Percentiles rank a stretch among this genome's conserved stretches.
Conservation (phyloP, 2,888 invertebrate genomes). For the Piscicola geometra region DNA sequence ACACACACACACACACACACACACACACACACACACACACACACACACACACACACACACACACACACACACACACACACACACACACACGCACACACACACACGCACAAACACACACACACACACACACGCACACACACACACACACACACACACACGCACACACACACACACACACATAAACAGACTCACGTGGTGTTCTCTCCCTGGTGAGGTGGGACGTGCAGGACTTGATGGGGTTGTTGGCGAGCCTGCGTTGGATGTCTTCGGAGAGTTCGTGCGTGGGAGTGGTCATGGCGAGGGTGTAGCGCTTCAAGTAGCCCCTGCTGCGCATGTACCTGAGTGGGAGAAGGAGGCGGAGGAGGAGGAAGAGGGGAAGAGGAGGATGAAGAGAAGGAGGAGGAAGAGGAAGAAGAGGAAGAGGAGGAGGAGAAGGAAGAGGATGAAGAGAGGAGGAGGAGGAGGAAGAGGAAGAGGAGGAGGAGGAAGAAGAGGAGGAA, state of each 20-base stretch:
- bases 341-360: too few species aligned
- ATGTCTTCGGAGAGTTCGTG: constrained; percentile 62
- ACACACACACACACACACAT: neutral
- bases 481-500: too few species aligned
- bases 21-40: too few species aligned
- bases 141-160: neutral
- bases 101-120: neutral
- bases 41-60: too few species aligned
- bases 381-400: too few species aligned
- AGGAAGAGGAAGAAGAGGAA: too few species aligned
- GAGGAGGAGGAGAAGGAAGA: too few species aligned
- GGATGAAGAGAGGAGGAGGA: too few species aligned
- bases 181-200: constrained; percentile 22
- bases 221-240: constrained; percentile 47
- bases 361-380: too few species aligned
- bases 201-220: constrained; percentile 33
- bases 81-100: neutral
- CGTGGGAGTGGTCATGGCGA: constrained; percentile 62
- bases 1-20: neutral
- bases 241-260: constrained; percentile 56
- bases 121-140: neutral
- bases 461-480: too few species aligned
- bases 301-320: constrained; percentile 71
- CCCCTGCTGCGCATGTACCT: constrained; percentile 76
- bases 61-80: too few species aligned